A percentile compares a stretch with the other conserved stretches of the same genome.
phyloP scores from a whole-genome alignment of 2,888 invertebrate species.

The Junonia oenone region DNA sequence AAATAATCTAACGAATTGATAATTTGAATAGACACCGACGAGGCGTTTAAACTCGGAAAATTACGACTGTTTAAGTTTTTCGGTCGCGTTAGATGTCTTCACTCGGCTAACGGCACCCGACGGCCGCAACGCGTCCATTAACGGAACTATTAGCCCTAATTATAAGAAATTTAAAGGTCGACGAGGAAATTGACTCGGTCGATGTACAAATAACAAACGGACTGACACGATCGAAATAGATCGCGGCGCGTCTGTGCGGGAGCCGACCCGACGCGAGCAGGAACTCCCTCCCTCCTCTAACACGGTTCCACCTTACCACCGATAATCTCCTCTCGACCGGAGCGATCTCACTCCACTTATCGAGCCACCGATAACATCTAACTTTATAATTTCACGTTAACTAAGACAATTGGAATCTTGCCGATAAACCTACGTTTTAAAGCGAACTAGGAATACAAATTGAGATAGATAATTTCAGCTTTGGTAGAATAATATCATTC shows the following conservation, averaged over 20 bases:
- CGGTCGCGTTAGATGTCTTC: constrained; percentile 40
- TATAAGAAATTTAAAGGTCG: constrained; percentile 44
- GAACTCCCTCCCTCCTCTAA: constrained; percentile 52
- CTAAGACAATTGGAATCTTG: constrained; percentile 72
- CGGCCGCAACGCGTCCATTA: constrained; percentile 45
- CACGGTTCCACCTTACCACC: constrained; percentile 73
- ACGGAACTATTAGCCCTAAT: constrained; percentile 51
- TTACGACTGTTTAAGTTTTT: constrained; percentile 45
- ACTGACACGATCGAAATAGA: constrained; percentile 28
- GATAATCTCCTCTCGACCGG: constrained; percentile 51
- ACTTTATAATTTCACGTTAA: constrained; percentile 60
- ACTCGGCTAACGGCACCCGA: constrained; percentile 41
- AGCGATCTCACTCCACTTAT: constrained; percentile 35
- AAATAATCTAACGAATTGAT: neutral
- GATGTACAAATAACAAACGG: constrained; percentile 37
- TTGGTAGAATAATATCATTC: constrained; percentile 73
- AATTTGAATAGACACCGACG: constrained; percentile 35
- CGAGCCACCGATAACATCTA: constrained; percentile 53
- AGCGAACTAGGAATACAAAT: constrained; percentile 77
- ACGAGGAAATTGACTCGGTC: constrained; percentile 37
- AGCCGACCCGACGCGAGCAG: constrained; percentile 36
- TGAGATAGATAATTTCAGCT: constrained; percentile 77
- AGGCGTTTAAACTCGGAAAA: constrained; percentile 42
- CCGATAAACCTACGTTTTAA: constrained; percentile 74
- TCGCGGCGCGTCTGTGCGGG: constrained; percentile 9